These are phyloP conservation scores for Drosophila subsilvestris DNA, from an alignment of 2,888 invertebrate species.

Conservation along the genomic window DNA sequence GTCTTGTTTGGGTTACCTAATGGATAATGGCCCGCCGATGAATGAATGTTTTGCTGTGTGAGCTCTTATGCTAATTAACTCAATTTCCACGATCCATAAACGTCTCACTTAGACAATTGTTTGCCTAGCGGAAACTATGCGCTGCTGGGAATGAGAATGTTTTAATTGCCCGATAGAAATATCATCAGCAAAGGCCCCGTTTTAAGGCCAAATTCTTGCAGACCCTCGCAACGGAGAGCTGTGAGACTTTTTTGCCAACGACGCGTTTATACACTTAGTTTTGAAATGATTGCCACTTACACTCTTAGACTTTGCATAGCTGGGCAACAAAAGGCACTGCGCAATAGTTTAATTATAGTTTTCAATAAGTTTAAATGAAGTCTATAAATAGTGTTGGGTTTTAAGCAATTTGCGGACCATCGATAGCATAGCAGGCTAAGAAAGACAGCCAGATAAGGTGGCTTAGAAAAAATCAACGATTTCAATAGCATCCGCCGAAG, in stretches of 20 bases:
- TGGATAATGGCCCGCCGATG: constrained; percentile 23
- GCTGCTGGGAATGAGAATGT: constrained; percentile 60
- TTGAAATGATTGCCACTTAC: background rate
- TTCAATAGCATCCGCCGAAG: background rate
- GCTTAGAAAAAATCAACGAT: background rate
- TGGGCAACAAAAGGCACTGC: background rate
- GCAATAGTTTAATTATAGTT: constrained; percentile 4
- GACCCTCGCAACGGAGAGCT: background rate
- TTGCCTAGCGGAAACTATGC: constrained; percentile 65
- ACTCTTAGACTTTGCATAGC: background rate
- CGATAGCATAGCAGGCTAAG: background rate
- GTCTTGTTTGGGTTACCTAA: constrained; percentile 27
- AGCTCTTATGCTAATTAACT: constrained; percentile 72
- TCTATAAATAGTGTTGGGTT: background rate
- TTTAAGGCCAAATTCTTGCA: constrained; percentile 63
- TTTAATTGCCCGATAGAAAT: constrained; percentile 63
- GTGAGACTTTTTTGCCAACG: constrained; percentile 44
- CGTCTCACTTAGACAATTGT: constrained; percentile 62
- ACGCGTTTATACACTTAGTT: background rate
- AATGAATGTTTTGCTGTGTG: constrained; percentile 10
- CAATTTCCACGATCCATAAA: constrained; percentile 76
- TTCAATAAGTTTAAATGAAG: background rate
- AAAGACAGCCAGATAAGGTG: no score
- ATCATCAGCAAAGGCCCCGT: constrained; percentile 24
- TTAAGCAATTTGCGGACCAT: background rate